Base-by-base conservation (phyloP, 92 coral and sea anemone genomes). In the Zoanthus sansibaricus region DNA sequence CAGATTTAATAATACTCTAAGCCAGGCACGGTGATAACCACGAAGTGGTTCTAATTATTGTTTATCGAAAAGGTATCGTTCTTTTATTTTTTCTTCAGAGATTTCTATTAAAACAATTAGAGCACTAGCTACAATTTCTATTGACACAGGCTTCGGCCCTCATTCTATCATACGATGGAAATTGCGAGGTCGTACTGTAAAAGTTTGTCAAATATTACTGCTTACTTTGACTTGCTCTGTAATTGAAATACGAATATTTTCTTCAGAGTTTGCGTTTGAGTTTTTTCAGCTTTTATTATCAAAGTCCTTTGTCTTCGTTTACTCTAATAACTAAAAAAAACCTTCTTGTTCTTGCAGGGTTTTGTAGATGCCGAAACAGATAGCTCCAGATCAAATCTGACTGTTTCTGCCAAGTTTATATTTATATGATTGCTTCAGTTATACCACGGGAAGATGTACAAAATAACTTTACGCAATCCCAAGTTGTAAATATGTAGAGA, bases 401-500 rank as follows among this genome's bases (percentile, higher is more conserved):
- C 7, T 46, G 73, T 64, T 64, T 64, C 75, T 80, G 62, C 61
- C 11, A 15, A 16, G 61, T 47, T 37, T 37, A 2, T 80, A 80
- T 80, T 80, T 80, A 80, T 80, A 64, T 80, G 85, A 66, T 80
- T 58, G 45, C 47, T 80, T 45, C 75, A n/a, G n/a, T 49, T 14
- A 5, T 13, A 44, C 44, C 20, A 54, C 17, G 58, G 0, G 75
- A 42, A 80, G 85, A 71, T 66, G 85, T 80, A 80, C 62, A 80
- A 75, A 80, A 80, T 80, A 42, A 66, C 30, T 62, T 45, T 45
- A 20, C 46, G 46, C 85, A 21, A 80, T 58, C 51, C 55, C 75
- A 67, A 20, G 85, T 62, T 80, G 85, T 80, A 80, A 80, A 80
- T 80, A 80, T 80, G 75, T 78, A 78, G 14, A 78, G 83, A 20